Evolutionary conservation across 2,113 vertebrate species (phyloP).

Genomic region (Caretta caretta): DNA sequence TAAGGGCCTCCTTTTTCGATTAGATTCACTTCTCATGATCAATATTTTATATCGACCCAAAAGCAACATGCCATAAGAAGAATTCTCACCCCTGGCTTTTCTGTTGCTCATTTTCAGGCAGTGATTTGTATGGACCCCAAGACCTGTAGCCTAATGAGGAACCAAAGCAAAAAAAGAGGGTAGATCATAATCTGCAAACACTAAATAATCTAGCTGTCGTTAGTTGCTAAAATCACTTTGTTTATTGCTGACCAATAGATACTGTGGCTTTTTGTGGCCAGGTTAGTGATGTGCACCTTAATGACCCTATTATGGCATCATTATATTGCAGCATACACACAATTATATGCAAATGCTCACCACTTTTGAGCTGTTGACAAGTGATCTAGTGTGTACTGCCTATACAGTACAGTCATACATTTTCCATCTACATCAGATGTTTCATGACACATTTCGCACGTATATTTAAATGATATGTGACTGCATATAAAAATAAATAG

Average conservation of each 20-base stretch:
- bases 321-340: background rate
- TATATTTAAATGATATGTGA: conserved; percentile 38
- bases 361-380: conserved; percentile 53
- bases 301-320: background rate
- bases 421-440: conserved; percentile 61
- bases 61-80: background rate
- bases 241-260: accelerated
- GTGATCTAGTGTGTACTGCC: conserved; percentile 32
- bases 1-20: background rate
- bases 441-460: conserved; percentile 45
- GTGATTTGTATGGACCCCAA: background rate
- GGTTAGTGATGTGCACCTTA: accelerated
- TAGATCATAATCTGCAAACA: background rate
- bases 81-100: background rate
- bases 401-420: conserved; percentile 49
- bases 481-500: conserved; percentile 1
- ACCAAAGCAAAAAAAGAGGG: background rate
- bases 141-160: accelerated
- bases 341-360: conserved; percentile 54
- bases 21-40: background rate
- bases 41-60: background rate
- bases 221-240: background rate
- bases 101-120: background rate
- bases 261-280: background rate
- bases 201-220: background rate